Evolutionary conservation across 2,113 vertebrate species (phyloP).

Genomic region (Tenrec ecaudatus): DNA sequence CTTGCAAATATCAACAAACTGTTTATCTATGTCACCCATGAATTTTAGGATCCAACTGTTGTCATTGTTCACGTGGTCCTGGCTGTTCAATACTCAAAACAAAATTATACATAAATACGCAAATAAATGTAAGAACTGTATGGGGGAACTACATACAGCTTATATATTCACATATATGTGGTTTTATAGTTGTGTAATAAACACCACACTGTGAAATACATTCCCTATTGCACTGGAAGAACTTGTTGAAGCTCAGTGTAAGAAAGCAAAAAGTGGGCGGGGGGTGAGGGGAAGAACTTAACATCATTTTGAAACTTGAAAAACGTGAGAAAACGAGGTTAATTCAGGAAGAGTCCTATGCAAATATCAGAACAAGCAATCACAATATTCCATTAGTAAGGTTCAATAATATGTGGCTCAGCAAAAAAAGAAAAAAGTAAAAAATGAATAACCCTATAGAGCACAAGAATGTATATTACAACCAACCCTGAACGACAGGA

Average conservation of each 20-base stretch:
- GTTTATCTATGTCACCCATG: neutral
- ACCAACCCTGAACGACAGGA: neutral
- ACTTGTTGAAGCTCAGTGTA: neutral
- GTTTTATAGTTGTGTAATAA: neutral
- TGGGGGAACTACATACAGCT: too few relatives aligned
- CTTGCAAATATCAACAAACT: neutral
- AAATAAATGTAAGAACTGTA: neutral
- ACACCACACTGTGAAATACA: neutral
- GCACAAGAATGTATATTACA: neutral
- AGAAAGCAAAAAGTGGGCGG: conserved; percentile 35
- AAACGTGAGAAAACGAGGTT: neutral
- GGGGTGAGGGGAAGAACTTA: neutral
- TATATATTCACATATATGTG: too few relatives aligned
- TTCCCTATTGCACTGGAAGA: neutral
- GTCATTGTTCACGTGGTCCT: neutral
- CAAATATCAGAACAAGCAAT: neutral
- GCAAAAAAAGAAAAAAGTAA: neutral
- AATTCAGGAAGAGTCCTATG: neutral
- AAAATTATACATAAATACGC: neutral
- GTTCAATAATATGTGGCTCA: neutral
- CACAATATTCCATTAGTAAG: neutral
- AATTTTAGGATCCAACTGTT: neutral
- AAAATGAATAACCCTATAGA: neutral
- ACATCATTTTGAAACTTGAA: neutral
- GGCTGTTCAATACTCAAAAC: neutral